phyloP scores from a whole-genome alignment of 2,113 vertebrate species.

The Plotosus lineatus region DNA sequence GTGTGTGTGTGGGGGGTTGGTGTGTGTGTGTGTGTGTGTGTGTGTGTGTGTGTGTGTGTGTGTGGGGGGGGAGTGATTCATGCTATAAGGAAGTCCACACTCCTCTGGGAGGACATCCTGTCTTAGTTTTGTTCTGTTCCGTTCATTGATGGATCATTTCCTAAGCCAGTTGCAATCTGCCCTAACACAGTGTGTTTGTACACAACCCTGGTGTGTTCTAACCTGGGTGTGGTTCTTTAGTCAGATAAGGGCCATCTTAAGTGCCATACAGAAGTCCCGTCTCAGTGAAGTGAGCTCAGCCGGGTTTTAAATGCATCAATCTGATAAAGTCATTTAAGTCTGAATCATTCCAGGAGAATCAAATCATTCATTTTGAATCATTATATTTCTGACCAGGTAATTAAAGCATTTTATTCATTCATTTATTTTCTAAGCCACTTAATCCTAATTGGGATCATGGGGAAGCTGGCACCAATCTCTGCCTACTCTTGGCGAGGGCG shows the following conservation, averaged over 20 bases:
- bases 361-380: too few species aligned
- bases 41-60: background rate
- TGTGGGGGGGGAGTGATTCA: too few species aligned
- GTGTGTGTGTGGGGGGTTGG: background rate
- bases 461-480: too few species aligned
- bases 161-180: background rate
- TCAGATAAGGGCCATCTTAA: too few species aligned
- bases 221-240: background rate
- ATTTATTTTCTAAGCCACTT: too few species aligned
- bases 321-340: background rate
- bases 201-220: background rate
- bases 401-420: too few species aligned
- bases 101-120: background rate
- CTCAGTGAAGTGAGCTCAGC: background rate
- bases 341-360: too few species aligned
- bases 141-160: background rate
- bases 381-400: too few species aligned
- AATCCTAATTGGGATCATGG: too few species aligned
- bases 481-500: too few species aligned
- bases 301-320: background rate
- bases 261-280: too few species aligned
- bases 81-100: background rate
- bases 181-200: background rate
- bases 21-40: slow-evolving; percentile 2
- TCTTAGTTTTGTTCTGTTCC: background rate